Percentiles rank a stretch among this genome's conserved stretches.
These are phyloP conservation scores for Macrobrachium nipponense DNA, from an alignment of 1,140 invertebrate species.

Conservation along the genomic window DNA sequence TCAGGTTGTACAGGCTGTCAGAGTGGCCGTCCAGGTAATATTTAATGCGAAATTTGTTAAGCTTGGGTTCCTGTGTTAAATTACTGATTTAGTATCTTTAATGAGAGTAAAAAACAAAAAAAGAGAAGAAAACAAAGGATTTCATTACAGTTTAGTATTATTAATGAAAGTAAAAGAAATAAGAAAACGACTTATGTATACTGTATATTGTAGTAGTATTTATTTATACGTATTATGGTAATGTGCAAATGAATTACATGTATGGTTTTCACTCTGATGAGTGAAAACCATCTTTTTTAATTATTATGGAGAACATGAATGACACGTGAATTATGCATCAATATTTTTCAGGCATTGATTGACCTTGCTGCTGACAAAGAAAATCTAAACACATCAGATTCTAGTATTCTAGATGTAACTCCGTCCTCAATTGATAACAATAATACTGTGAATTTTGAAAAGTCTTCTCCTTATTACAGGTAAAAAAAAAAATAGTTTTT, in stretches of 20 bases:
- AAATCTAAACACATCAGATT: slow-evolving; percentile 46
- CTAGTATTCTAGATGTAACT: not conserved
- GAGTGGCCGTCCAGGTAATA: slow-evolving; percentile 48
- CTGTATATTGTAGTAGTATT: not conserved
- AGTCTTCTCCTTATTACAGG: slow-evolving; percentile 48
- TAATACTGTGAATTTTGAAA: slow-evolving; percentile 41
- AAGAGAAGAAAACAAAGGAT: too few species aligned
- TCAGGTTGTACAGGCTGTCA: slow-evolving; percentile 42
- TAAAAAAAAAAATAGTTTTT: not conserved
- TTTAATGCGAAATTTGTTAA: not conserved
- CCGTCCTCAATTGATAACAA: slow-evolving; percentile 51
- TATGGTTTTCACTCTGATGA: too few species aligned
- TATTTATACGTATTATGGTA: too few species aligned
- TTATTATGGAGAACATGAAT: too few species aligned
- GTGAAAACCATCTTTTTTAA: too few species aligned
- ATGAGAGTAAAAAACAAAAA: too few species aligned
- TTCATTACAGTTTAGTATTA: not conserved
- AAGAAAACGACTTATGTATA: too few species aligned
- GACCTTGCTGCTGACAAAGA: slow-evolving; percentile 56
- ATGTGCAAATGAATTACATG: too few species aligned
- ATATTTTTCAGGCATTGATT: slow-evolving; percentile 38
- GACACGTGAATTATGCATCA: not conserved
- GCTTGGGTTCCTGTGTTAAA: too few species aligned
- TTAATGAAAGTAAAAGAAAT: too few species aligned
- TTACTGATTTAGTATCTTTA: not conserved